Base-by-base conservation (phyloP, 2,888 invertebrate species). In the Apoderus coryli region DNA sequence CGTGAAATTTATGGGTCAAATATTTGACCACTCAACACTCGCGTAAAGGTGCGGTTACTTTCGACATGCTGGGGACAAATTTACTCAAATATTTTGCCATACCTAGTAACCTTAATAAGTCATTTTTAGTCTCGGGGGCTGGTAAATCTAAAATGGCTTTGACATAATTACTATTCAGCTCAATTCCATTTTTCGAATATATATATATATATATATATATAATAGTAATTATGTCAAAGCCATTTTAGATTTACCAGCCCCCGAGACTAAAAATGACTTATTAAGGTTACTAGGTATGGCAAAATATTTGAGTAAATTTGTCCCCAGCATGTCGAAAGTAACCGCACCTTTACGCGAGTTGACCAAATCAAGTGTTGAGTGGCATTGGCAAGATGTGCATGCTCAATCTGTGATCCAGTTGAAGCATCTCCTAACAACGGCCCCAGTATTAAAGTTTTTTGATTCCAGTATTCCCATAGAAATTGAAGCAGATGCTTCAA, bases 141-240 rank as follows among this genome's bases (percentile, higher is more conserved):
- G 41, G 39, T 38, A 44, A 37, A 24, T 44, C 31, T 19, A 36
- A n/a, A 11, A 46, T 42, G 14, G 44, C 44, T 29, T 44, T 32
- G 19, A 43, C 30, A 34, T 40, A 38, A n/a, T n/a, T n/a, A n/a
- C n/a, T n/a, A n/a, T n/a, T n/a, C n/a, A n/a, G n/a, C n/a, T n/a
- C n/a, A n/a, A n/a, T n/a, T n/a, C 34, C 29, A 26, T 31, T 25
- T 5, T 27, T 25, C 11, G 16, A 29, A 12, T 31, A 26, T 9
- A 26, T 34, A 6, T 19, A 25, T 29, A 10, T 29, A n/a, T 16
- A 19, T 28, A 11, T 30, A 10, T 14, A 14, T n/a, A n/a, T n/a
- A n/a, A n/a, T n/a, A n/a, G n/a, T n/a, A n/a, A n/a, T 10, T 39
- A 41, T 34, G 29, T 43, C 16, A 32, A 44, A 29, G 45, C 44